Conservation (phyloP, 2,797 vertebrate species). For the Eulemur mongoz region DNA sequence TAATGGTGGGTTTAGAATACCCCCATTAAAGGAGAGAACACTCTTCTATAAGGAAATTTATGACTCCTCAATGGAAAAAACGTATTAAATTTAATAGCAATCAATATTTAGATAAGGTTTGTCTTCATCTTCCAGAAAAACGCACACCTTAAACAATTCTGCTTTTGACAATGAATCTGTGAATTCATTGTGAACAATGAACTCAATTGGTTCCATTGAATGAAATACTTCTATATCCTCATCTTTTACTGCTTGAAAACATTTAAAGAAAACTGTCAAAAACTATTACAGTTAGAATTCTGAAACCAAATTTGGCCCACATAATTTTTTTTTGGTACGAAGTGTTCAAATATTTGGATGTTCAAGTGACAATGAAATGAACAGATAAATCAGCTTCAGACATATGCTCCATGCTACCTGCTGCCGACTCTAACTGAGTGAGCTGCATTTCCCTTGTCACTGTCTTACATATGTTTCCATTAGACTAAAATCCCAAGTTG, state of each 20-base stretch:
- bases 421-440: background rate
- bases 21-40: background rate
- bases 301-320: background rate
- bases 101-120: background rate
- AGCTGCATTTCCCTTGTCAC: constrained; percentile 43
- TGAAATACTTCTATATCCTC: background rate
- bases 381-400: constrained; percentile 20
- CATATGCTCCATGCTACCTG: constrained; percentile 33
- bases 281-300: background rate
- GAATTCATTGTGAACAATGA: background rate
- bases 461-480: constrained; percentile 66
- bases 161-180: background rate
- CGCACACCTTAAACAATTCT: background rate
- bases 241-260: background rate
- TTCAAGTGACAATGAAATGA: constrained; percentile 51
- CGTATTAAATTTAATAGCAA: background rate
- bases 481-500: constrained; percentile 61
- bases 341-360: constrained; percentile 44
- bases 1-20: background rate
- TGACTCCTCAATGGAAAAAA: background rate
- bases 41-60: background rate
- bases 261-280: background rate
- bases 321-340: background rate
- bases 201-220: background rate
- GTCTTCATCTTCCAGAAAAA: background rate